Base-by-base conservation (phyloP, 2,888 invertebrate species). In the Oscheius sp. region DNA sequence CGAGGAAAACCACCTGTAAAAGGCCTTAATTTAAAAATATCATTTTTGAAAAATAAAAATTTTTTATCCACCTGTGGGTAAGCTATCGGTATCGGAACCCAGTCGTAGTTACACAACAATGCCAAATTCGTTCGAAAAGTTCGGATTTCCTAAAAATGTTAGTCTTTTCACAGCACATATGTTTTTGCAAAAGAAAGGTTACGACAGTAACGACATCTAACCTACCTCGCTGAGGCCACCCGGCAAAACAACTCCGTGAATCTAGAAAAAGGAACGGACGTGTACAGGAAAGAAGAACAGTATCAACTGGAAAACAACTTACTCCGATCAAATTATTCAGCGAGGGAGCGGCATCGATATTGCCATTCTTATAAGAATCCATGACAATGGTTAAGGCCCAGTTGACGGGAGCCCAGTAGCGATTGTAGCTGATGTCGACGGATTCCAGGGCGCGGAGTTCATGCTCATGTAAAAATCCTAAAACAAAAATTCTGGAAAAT, bases 351-450 rank as follows among this genome's bases (percentile, higher is more conserved):
- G 63, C 59, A 36, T 41, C 61, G 28, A 68, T 56, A 20, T 63
- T 68, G 5, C 51, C 51, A 22, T 51, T 49, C 24, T 64, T 61
- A 28, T 51, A 44, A 6, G 36, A 30, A 17, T 68, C 62, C 30
- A 49, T 44, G n/a, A 44, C 45, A 9, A 77, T 56, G 0, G 74
- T 36, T 8, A 71, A 61, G 6, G 80, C 73, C 84, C 84, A 84
- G 44, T 85, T 80, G 45, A 83, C 72, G 0, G 84, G 84, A 12
- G 82, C 74, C 84, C 84, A 84, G 62, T 83, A 82, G 61, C 82
- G 82, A 57, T 75, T 78, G 70, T 77, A 74, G 5, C 44, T 64
- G 36, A 73, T 66, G 9, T 76, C 68, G 14, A 79, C 69, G 2
- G 66, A 54, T 17, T 81, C 78, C 38, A 76, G 67, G 9, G 77